These are phyloP conservation scores for Elanus axillaris DNA, from an alignment of 2,113 vertebrate species.

Conservation along the genomic window DNA sequence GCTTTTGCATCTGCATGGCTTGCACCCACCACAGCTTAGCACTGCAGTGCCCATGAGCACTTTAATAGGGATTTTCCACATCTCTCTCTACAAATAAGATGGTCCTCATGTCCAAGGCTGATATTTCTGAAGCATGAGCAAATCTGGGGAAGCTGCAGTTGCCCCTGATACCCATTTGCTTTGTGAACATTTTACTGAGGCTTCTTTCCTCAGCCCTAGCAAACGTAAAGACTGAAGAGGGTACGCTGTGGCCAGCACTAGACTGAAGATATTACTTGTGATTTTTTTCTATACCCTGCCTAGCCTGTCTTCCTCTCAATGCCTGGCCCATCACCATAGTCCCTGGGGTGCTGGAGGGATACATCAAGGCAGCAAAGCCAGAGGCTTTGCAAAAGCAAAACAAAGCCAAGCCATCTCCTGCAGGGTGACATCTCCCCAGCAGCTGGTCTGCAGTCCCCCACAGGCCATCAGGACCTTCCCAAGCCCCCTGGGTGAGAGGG, in stretches of 20 bases:
- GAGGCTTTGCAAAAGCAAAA: neutral
- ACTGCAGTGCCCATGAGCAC: neutral
- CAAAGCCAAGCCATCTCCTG: neutral
- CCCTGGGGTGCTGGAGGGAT: neutral
- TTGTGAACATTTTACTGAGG: neutral
- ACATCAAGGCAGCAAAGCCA: neutral
- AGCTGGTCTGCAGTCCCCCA: accelerated
- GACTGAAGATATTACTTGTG: neutral
- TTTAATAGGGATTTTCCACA: neutral
- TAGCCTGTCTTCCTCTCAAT: neutral
- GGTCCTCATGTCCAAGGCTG: neutral
- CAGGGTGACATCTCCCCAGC: neutral
- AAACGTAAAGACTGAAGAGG: neutral
- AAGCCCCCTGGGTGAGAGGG: accelerated
- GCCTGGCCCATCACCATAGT: neutral
- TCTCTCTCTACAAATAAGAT: neutral
- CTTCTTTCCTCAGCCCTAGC: neutral
- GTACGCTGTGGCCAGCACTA: neutral
- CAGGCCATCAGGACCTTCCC: neutral
- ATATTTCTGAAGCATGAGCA: neutral
- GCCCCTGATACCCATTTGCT: neutral
- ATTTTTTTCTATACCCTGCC: neutral
- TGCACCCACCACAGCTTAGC: neutral
- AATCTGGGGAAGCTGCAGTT: neutral
- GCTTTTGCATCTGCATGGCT: neutral